phyloP scores from a whole-genome alignment of 2,888 invertebrate genomes.

The Synanthedon vespiformis region DNA sequence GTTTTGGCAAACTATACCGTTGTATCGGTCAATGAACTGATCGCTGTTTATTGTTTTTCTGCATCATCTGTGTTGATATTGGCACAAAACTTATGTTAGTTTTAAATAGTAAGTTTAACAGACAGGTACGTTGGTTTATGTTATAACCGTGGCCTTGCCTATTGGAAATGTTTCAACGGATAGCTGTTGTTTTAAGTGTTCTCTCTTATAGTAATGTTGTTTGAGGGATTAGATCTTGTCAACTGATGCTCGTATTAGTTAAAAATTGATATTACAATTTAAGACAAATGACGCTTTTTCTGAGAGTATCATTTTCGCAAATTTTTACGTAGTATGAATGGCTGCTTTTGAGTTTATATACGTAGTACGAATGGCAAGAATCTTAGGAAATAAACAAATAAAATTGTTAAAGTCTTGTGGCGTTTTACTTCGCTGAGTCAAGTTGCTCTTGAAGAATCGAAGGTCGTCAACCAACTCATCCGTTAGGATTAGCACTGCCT shows the following conservation, averaged over 20 bases:
- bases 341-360: too few species aligned
- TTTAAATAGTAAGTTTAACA: slow-evolving; percentile 52
- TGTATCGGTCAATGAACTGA: slow-evolving; percentile 46
- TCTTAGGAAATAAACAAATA: not conserved
- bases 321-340: too few species aligned
- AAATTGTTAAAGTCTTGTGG: not conserved
- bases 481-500: slow-evolving; percentile 63
- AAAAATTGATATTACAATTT: too few species aligned
- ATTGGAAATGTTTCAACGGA: too few species aligned
- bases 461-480: slow-evolving; percentile 65
- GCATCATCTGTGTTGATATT: slow-evolving; percentile 56
- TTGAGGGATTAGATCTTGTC: too few species aligned
- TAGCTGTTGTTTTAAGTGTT: too few species aligned
- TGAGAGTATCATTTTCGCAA: too few species aligned
- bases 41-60: slow-evolving; percentile 60
- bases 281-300: too few species aligned
- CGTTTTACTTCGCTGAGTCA: not conserved
- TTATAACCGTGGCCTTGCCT: slow-evolving; percentile 34
- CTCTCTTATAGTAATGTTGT: too few species aligned
- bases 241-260: too few species aligned
- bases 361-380: not conserved
- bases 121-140: slow-evolving; percentile 39
- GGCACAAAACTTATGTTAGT: slow-evolving; percentile 61
- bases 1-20: slow-evolving; percentile 35
- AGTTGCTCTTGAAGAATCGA: slow-evolving; percentile 25